These are phyloP conservation scores for Megalops cyprinoides DNA, from an alignment of 2,797 vertebrate genomes.

Conservation along the genomic window DNA sequence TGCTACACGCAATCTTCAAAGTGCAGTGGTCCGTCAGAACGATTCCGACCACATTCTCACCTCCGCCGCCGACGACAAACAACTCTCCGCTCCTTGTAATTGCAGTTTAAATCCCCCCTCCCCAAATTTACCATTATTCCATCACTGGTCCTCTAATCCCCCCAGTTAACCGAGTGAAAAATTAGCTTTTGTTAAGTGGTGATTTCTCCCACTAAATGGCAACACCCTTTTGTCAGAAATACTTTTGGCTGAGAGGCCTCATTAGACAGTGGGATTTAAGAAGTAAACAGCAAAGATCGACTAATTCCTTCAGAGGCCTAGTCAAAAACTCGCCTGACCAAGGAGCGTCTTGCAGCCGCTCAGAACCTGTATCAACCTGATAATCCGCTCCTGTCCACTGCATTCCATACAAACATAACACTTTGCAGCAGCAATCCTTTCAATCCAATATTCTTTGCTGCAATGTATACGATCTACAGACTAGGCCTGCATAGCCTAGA, in stretches of 20 bases:
- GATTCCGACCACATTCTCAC: slow-evolving; percentile 55
- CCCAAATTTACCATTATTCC: slow-evolving; percentile 65
- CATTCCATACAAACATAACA: slow-evolving; percentile 47
- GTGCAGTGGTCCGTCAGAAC: slow-evolving; percentile 34
- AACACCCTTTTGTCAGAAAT: slow-evolving; percentile 61
- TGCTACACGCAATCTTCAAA: slow-evolving; percentile 50
- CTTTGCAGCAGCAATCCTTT: slow-evolving; percentile 50
- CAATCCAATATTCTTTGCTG: slow-evolving; percentile 54
- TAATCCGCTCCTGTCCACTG: slow-evolving; percentile 68
- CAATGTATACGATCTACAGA: slow-evolving; percentile 32
- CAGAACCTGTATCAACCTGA: slow-evolving; percentile 55
- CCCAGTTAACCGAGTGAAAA: slow-evolving; percentile 78
- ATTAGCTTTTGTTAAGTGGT: slow-evolving; percentile 80
- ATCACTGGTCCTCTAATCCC: slow-evolving; percentile 70
- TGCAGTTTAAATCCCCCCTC: slow-evolving; percentile 70
- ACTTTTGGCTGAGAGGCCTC: slow-evolving; percentile 60
- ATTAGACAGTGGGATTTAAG: slow-evolving; percentile 53
- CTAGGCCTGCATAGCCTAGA: slow-evolving; percentile 47
- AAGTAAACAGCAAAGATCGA: slow-evolving; percentile 48
- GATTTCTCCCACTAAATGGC: slow-evolving; percentile 71
- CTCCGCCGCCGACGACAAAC: slow-evolving; percentile 59
- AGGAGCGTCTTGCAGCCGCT: slow-evolving; percentile 41
- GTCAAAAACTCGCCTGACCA: slow-evolving; percentile 42
- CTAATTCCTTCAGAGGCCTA: slow-evolving; percentile 56
- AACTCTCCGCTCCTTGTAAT: slow-evolving; percentile 68